Evolutionary conservation across 2,797 vertebrate species (phyloP), one percentile per base, ranked within the genome.

Genomic region (Hydrolagus colliei): DNA sequence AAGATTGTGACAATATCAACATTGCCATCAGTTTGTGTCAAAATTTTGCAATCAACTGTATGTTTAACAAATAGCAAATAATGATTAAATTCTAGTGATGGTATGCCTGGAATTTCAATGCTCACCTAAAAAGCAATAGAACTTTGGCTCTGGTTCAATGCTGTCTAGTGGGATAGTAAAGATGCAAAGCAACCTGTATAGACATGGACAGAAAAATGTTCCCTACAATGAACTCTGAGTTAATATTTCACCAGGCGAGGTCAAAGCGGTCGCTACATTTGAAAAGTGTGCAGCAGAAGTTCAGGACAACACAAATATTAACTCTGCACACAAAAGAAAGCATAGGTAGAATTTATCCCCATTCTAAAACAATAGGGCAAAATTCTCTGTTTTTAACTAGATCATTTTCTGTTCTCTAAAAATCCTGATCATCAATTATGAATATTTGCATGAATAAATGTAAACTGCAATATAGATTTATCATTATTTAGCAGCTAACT

Each of bases 221-320:
- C 68, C 13, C 41, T 63, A 84, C 4, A 20, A 32, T 4, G 41
- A 84, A 68, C 32, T 71, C 67, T 68, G 18, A 4, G 79, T 84
- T 71, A 84, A 84, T 84, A 16, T 84, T 84, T 71, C 18, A 71
- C 79, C 12, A 6, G 9, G 62, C 79, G 68, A 52, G 65, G 79
- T 63, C 79, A 84, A 52, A 35, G 4, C 68, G n/a, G 4, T 71
- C 71, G 65, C 9, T 12, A 35, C 27, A 84, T 71, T 16, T 41
- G 62, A 80, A 52, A 62, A 65, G 32, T 41, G 27, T 52, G 1
- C 65, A 71, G 20, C 16, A 68, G 79, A 67, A 63, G 18, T n/a
- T 63, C 12, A 68, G 18, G 4, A 20, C 35, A 16, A 68, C n/a
- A 41, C 65, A n/a, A 71, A 71, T 6, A 52, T 84, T 22, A 32